Evolutionary conservation across 1,140 invertebrate genomes (phyloP), one percentile per base, ranked within the genome.

Genomic region (Micrasema longulum): DNA sequence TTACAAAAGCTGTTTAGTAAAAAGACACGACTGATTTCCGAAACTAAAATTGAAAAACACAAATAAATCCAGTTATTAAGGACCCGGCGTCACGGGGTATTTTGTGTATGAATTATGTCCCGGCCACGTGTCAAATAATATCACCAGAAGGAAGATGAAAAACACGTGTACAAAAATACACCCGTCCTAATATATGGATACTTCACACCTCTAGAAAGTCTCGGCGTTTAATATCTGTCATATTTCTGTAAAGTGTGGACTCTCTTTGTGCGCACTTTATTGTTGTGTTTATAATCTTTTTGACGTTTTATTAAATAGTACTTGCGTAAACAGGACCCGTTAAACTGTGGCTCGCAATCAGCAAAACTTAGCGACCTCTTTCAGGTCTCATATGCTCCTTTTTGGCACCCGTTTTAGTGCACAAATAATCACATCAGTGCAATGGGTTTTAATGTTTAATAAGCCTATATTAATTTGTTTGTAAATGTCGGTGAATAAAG

Each of bases 151-250:
- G 63, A 38, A 41, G 18, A 60, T 20, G 26, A 60, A 60, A 31
- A 60, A 60, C 55, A 60, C 55, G 55, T 60, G 55, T 35, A 14
- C 55, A 14, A 14, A 60, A 60, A 60, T 62, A 62, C 38, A 62
- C 5, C 16, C 57, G 35, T 18, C 20, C 22, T 60, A 43, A 74
- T 63, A 65, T 71, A 57, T 31, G 52, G 68, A 74, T 64, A 55
- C 45, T 74, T 70, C 63, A 55, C 72, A 64, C n/a, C 31, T 74
- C 69, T 60, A 47, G 26, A 63, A 18, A 55, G 55, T 45, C 73
- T 35, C 50, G 68, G 52, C 60, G 26, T 67, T 74, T 68, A 71
- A 74, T 74, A 74, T 74, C 73, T 74, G 73, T 74, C 72, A 74
- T 74, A 74, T 71, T 74, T 57, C 16, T 23, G 52, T 68, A 41